Evolutionary conservation across 35 echinoderm and acorn worm species (phyloP).

Genomic region (Anneissia japonica): DNA sequence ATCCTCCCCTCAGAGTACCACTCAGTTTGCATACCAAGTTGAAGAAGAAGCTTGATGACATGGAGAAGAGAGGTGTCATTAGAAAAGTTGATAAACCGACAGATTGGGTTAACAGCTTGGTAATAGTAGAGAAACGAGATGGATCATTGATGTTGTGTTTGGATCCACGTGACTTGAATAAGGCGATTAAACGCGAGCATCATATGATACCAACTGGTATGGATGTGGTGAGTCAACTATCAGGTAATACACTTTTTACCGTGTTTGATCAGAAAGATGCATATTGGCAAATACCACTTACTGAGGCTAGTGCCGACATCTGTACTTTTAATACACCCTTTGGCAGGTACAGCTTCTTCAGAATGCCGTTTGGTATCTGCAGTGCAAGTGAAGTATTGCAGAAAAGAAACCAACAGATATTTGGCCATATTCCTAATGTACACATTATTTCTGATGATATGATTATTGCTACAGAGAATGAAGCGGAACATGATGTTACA

Average conservation of each 20-base stretch:
- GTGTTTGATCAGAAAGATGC: constrained; percentile 29
- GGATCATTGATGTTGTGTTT: constrained; percentile 27
- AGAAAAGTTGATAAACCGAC: background rate
- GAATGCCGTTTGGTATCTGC: constrained; percentile 30
- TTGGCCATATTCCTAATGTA: background rate
- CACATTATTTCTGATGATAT: background rate
- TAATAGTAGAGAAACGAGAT: constrained; percentile 13
- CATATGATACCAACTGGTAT: constrained; percentile 28
- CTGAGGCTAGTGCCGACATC: constrained; percentile 5
- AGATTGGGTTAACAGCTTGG: background rate
- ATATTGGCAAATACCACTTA: constrained; percentile 50
- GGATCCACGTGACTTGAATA: constrained; percentile 31
- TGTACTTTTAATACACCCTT: constrained; percentile 33
- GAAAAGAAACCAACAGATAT: background rate
- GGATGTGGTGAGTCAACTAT: constrained; percentile 19
- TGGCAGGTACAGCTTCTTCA: constrained; percentile 22
- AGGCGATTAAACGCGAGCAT: constrained; percentile 27
- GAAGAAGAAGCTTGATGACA: background rate
- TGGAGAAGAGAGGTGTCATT: background rate
- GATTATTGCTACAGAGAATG: too few relatives aligned
- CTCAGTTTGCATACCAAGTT: background rate
- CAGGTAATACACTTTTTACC: constrained; percentile 26
- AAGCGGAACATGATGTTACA: too few relatives aligned
- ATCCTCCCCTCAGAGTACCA: background rate
- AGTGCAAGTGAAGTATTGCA: background rate